A percentile compares a stretch with the other conserved stretches of the same genome.
phyloP scores from a whole-genome alignment of 2,797 vertebrate genomes.

The Chelon labrosus region DNA sequence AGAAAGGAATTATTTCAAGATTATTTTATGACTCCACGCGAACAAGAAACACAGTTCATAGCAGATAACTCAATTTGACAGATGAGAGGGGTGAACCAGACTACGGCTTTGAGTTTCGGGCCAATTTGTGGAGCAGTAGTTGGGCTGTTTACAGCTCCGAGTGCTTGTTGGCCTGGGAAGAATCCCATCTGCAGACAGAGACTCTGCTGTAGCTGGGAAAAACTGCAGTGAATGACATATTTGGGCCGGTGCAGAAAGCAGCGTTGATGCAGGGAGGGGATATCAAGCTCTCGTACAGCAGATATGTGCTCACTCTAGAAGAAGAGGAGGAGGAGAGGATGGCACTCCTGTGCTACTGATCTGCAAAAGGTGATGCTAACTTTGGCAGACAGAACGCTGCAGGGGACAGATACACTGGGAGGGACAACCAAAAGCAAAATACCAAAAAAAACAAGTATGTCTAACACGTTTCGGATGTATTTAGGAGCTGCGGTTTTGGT shows the following conservation, averaged over 20 bases:
- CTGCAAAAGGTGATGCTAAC: constrained; percentile 60
- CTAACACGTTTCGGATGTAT: background rate
- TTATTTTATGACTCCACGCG: constrained; percentile 5
- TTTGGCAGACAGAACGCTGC: constrained; percentile 44
- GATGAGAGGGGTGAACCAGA: constrained; percentile 28
- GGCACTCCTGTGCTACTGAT: constrained; percentile 58
- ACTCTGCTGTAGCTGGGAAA: constrained; percentile 66
- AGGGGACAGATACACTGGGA: constrained; percentile 12
- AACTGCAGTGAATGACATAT: constrained; percentile 74
- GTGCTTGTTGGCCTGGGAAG: constrained; percentile 40
- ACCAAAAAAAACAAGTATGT: background rate
- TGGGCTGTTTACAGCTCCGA: constrained; percentile 44
- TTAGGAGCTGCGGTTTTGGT: background rate
- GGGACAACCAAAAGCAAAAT: constrained; percentile 7
- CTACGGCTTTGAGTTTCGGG: constrained; percentile 20
- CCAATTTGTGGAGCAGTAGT: constrained; percentile 17
- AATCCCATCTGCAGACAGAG: constrained; percentile 52
- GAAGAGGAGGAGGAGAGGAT: constrained; percentile 15
- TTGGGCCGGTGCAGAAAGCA: constrained; percentile 60
- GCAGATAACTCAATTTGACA: constrained; percentile 26
- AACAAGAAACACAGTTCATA: background rate
- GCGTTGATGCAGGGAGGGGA: constrained; percentile 34
- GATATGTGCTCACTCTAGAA: constrained; percentile 57
- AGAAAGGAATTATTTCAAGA: constrained; percentile 2
- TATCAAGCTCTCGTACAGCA: constrained; percentile 63